Percentiles rank a stretch among this genome's conserved stretches.
Conservation (phyloP, 2,113 vertebrate genomes). For the Vicugna pacos region DNA sequence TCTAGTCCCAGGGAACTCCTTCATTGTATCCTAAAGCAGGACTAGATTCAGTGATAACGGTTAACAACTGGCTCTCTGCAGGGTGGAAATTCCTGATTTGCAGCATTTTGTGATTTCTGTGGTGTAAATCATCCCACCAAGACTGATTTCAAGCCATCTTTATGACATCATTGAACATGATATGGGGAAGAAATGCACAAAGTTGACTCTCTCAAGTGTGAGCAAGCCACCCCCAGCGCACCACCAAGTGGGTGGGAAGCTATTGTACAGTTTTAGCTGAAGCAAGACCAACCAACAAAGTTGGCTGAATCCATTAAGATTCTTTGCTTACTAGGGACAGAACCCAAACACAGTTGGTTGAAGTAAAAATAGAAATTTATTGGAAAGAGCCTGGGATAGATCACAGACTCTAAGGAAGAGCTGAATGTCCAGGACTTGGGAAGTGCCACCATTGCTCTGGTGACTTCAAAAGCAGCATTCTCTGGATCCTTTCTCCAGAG, state of each 20-base stretch:
- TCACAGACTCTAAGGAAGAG: not conserved
- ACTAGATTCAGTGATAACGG: not conserved
- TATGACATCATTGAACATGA: not conserved
- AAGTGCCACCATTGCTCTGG: not conserved
- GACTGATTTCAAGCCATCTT: not conserved
- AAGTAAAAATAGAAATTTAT: conserved; percentile 11
- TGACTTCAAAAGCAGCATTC: not conserved
- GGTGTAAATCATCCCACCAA: not conserved
- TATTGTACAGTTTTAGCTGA: not conserved
- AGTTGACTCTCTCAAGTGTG: not conserved
- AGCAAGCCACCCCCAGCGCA: not conserved
- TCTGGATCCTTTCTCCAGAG: not conserved
- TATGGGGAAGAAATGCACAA: not conserved
- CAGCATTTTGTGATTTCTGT: not conserved
- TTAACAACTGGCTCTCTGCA: not conserved
- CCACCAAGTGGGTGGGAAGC: not conserved
- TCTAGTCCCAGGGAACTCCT: not conserved
- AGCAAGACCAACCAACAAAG: not conserved
- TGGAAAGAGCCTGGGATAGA: not conserved
- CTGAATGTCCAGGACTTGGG: not conserved
- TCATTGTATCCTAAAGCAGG: not conserved
- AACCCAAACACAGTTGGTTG: not conserved
- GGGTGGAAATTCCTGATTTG: not conserved
- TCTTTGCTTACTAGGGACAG: not conserved
- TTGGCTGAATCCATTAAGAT: not conserved